Base-by-base conservation (phyloP, 2,113 vertebrate species). In the Salvelinus namaycush region DNA sequence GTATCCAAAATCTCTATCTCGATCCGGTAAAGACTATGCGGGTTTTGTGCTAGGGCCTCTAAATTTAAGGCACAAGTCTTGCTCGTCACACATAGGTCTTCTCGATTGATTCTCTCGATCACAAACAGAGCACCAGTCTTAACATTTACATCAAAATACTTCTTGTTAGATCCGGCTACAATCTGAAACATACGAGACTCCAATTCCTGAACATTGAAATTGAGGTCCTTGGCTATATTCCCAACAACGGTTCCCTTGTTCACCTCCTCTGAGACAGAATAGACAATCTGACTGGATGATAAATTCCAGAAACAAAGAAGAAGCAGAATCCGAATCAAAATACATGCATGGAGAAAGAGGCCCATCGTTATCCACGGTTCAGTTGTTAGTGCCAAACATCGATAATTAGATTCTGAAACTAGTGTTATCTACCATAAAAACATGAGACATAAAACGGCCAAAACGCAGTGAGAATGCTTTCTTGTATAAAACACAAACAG, bases 101-200 rank as follows among this genome's bases (percentile, higher is more conserved):
- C 59, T 22, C 59, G 59, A 8, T 62, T n/a, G 2, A 62, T 62
- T 62, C 59, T 62, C n/a, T 62, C 59, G 5, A 11, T 24, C n/a
- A 62, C 59, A 22, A 62, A 62, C n/a, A 62, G n/a, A 62, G n/a
- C 59, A n/a, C 59, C 59, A n/a, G 59, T 62, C 16, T 22, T 84
- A 9, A 79, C 16, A 73, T 93, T 83, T 20, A 93, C 88, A 57
- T 79, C 71, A 16, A 93, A 82, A 68, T 81, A 77, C 34, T 79
- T 76, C 39, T 83, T 72, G 0, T 79, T 87, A 16, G 18, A n/a
- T n/a, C 59, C 59, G 16, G 59, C 3, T 62, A 62, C 59, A 62
- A 62, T 24, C 59, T 62, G 59, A 62, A 62, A 62, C 59, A 62
- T 62, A 62, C 59, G 59, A 9, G n/a, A 24, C 59, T 62, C 59